A percentile compares a stretch with the other conserved stretches of the same genome.
Conservation (phyloP, 2,797 vertebrate species). For the Mionectes olivaceus region DNA sequence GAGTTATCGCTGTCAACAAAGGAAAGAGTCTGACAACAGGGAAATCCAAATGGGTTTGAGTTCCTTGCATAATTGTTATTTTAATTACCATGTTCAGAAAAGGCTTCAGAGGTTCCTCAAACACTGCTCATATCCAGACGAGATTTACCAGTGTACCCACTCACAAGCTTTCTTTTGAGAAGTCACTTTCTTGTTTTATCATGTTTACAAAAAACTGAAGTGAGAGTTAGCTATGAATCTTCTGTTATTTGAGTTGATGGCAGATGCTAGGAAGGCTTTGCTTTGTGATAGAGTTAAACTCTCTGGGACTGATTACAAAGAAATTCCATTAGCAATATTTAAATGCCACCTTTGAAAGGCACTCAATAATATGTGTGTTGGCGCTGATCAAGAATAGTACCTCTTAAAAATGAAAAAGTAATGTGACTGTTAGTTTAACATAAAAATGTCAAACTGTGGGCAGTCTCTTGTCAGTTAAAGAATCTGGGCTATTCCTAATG, state of each 20-base stretch:
- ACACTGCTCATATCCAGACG: neutral
- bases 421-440: constrained; percentile 75
- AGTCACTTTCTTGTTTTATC: constrained; percentile 69
- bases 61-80: constrained; percentile 44
- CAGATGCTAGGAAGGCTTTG: constrained; percentile 60
- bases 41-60: constrained; percentile 34
- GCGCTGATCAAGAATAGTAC: constrained; percentile 73
- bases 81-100: constrained; percentile 44
- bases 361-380: constrained; percentile 73
- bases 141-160: constrained; percentile 1
- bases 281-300: constrained; percentile 66
- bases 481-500: constrained; percentile 76
- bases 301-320: constrained; percentile 75
- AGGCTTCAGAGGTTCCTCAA: constrained; percentile 32
- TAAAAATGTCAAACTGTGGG: constrained; percentile 76
- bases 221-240: constrained; percentile 59
- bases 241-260: constrained; percentile 48
- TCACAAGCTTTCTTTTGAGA: constrained; percentile 41
- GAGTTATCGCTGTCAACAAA: constrained; percentile 41
- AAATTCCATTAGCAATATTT: constrained; percentile 79
- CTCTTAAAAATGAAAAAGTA: constrained; percentile 76
- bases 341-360: constrained; percentile 74
- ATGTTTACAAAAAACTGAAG: constrained; percentile 68
- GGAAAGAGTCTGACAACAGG: constrained; percentile 32
- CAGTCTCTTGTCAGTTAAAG: constrained; percentile 74